Percentiles rank a stretch among this genome's conserved stretches.
phyloP scores from a whole-genome alignment of 2,888 invertebrate species.

The Sinohyriopsis cumingii region DNA sequence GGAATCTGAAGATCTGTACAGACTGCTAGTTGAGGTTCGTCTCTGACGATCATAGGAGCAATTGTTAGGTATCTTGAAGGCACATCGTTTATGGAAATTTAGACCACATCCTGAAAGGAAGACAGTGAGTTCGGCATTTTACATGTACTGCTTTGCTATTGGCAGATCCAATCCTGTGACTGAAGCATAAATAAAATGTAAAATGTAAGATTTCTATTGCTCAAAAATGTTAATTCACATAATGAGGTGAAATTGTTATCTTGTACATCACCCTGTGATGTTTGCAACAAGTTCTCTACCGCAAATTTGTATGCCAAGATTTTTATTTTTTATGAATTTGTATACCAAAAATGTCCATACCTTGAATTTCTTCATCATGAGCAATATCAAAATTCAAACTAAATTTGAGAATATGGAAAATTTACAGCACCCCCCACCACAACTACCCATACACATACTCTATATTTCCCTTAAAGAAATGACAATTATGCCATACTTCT shows the following conservation, averaged over 20 bases:
- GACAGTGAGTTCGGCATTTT: slow-evolving; percentile 10
- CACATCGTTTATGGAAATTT: slow-evolving; percentile 97
- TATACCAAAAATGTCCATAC: too few relatives aligned
- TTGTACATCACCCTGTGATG: neutral
- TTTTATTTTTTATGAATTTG: too few relatives aligned
- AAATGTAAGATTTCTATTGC: neutral
- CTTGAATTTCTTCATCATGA: too few relatives aligned
- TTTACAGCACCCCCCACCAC: too few relatives aligned
- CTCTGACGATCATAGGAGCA: slow-evolving; percentile 79
- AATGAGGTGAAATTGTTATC: neutral
- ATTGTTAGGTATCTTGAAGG: slow-evolving; percentile 97
- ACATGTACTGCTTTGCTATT: neutral
- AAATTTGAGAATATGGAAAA: too few relatives aligned
- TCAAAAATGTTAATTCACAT: neutral
- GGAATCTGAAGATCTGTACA: neutral
- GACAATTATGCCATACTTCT: too few relatives aligned
- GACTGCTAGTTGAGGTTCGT: slow-evolving; percentile 43
- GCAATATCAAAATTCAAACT: too few relatives aligned
- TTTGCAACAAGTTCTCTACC: neutral
- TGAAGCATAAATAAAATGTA: slow-evolving; percentile 5
- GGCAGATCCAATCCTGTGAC: slow-evolving; percentile 8
- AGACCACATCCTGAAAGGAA: slow-evolving; percentile 88
- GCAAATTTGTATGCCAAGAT: too few relatives aligned
- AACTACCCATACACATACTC: too few relatives aligned
- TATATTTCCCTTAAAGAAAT: too few relatives aligned